Conservation (phyloP, 2,113 vertebrate species). For the Peromyscus maniculatus region DNA sequence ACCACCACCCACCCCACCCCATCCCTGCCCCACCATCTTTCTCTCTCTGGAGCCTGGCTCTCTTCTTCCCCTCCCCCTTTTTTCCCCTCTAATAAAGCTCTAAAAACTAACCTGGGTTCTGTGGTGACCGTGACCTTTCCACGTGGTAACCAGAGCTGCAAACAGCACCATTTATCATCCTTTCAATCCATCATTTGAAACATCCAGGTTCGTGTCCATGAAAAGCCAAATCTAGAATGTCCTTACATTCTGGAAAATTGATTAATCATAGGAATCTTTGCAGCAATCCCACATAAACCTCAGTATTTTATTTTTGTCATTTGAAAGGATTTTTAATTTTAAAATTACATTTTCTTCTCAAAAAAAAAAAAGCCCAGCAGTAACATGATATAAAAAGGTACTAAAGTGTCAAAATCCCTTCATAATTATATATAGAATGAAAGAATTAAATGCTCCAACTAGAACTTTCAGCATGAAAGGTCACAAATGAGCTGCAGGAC, state of each 20-base stretch:
- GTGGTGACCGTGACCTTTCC: too few relatives aligned
- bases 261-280: background rate
- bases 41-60: too few relatives aligned
- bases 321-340: background rate
- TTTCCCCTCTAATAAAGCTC: too few relatives aligned
- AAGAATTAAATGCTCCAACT: slow-evolving; percentile 54
- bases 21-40: too few relatives aligned
- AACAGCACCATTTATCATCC: too few relatives aligned
- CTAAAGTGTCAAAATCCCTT: slow-evolving; percentile 46
- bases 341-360: background rate
- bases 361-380: background rate
- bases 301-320: background rate
- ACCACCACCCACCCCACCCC: too few relatives aligned
- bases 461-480: slow-evolving; percentile 55
- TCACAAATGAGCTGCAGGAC: slow-evolving; percentile 41
- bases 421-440: slow-evolving; percentile 4
- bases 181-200: background rate
- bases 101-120: too few relatives aligned
- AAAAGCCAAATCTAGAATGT: slow-evolving; percentile 19
- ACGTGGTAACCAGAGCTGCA: too few relatives aligned
- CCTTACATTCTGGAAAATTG: background rate
- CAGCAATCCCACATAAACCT: background rate
- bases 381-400: slow-evolving; percentile 46
- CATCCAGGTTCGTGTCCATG: background rate
- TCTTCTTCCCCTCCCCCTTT: too few relatives aligned